Conservation (phyloP, 2,888 invertebrate species). For the Hydropsyche betteni region DNA sequence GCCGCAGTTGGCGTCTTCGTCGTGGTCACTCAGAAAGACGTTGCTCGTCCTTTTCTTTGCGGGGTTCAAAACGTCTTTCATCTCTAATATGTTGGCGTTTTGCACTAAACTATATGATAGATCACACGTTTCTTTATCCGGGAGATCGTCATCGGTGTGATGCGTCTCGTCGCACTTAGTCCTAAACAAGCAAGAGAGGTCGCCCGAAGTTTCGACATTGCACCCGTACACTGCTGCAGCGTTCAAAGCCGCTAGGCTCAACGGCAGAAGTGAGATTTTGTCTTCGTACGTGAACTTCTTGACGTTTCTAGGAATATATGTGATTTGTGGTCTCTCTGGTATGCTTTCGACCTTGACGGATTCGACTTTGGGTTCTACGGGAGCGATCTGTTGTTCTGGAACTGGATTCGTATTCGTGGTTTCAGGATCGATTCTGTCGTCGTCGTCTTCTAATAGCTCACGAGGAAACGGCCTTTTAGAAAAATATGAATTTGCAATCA, state of each 20-base stretch:
- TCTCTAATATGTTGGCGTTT: constrained; percentile 56
- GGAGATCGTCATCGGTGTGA: constrained; percentile 26
- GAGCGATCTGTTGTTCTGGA: too few species aligned
- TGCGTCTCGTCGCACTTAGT: constrained; percentile 37
- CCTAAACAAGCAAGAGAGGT: constrained; percentile 56
- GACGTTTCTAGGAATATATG: constrained; percentile 4
- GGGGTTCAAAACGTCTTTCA: constrained; percentile 52
- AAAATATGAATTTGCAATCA: not conserved
- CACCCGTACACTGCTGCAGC: constrained; percentile 38
- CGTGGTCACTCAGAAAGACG: constrained; percentile 25
- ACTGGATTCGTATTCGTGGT: too few species aligned
- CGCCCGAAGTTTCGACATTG: constrained; percentile 26
- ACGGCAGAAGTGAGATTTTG: constrained; percentile 46
- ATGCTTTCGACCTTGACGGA: constrained; percentile 2
- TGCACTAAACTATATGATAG: constrained; percentile 56
- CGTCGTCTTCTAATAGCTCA: not conserved
- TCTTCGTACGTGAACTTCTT: constrained; percentile 49
- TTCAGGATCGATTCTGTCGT: too few species aligned
- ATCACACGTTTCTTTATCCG: constrained; percentile 50
- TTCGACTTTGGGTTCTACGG: not conserved
- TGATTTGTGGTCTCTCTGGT: not conserved
- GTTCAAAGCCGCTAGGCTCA: constrained; percentile 48
- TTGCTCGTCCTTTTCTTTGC: constrained; percentile 33
- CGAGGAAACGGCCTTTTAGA: constrained; percentile 11
- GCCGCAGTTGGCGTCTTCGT: constrained; percentile 41